Evolutionary conservation across 2,797 vertebrate species (phyloP), one percentile per base, ranked within the genome.

Genomic region (Dallia pectoralis): DNA sequence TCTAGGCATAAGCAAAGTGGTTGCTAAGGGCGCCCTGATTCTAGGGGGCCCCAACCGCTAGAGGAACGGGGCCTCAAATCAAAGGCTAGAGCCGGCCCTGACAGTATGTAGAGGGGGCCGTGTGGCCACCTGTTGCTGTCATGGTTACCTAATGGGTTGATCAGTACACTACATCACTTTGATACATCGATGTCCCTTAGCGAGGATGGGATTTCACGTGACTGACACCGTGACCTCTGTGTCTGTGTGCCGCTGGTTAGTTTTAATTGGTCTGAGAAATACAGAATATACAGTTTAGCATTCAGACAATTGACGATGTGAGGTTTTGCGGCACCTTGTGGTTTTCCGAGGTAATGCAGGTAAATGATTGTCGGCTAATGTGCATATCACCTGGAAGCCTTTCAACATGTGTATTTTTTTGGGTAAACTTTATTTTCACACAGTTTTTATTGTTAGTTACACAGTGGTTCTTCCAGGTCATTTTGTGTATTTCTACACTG

Each of bases 101-200:
- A 6, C 12, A 11, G 40, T 25, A 59, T 59, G 53, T 25, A 25
- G 25, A 22, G 53, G 11, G n/a, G n/a, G 6, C n/a, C 22, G 4
- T 6, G 19, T 30, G 15, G 8, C 32, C 67, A 29, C 22, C 27
- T 32, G 25, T 48, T 47, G 25, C 44, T 68, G 48, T 44, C 25
- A 19, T 30, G 22, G 25, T 48, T 30, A 9, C 19, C 16, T 47
- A 18, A 68, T 30, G 44, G 53, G 12, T 11, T 14, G 44, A 12
- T 2, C 11, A 12, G 11, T 9, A 48, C 66, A 27, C 9, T 47
- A 18, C 47, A n/a, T 40, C 64, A 66, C 64, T 36, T 66, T 40
- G 64, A 66, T 22, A 40, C 64, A 32, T 40, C 40, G 64, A 66
- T 66, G 64, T 22, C 32, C 33, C 63, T 65, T 65, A 65, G 36